Base-by-base conservation (phyloP, 2,888 invertebrate genomes). In the Anagyrus pseudococci region DNA sequence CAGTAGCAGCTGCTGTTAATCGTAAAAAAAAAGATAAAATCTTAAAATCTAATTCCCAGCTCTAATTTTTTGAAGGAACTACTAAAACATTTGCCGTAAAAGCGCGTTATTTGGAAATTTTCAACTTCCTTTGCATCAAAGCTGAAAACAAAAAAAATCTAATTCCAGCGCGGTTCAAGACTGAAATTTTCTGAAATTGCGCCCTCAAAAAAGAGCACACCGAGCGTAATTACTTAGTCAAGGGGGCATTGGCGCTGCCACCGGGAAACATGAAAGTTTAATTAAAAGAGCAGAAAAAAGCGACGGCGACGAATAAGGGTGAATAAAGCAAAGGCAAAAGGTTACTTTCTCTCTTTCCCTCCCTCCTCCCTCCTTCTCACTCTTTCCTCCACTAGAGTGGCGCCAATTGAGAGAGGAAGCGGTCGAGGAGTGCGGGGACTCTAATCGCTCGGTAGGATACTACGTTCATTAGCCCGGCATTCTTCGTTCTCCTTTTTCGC, bases 391-490 rank as follows among this genome's bases (percentile, higher is more conserved):
- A n/a, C n/a, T n/a, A n/a, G 53, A 59, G 54, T 54, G 29, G 41
- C 48, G 40, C 43, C 63, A 49, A 58, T 54, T 54, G 49, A 25
- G 49, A 26, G 54, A 54, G 37, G 44, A 48, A 54, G 33, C n/a
- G 53, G 19, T 48, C 53, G 49, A 4, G 55, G 43, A 54, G 64
- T 49, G 56, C 52, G 43, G 56, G 37, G 47, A 48, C 60, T 63
- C 58, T 67, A 67, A 68, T 67, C 58, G 67, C 57, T 56, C 63
- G 50, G 41, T 20, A 25, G 57, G 57, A 49, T 64, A 60, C 58
- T 58, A 49, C 64, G 61, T 67, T 68, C 64, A 63, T 64, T 64
- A 64, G 64, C 46, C 41, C 47, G 47, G 37, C 52, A 62, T 59
- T 64, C 59, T 55, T 59, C 59, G 49, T 23, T 44, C 20, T 20